Conservation (phyloP, 2,113 vertebrate genomes). For the Anser brachyrhynchus region DNA sequence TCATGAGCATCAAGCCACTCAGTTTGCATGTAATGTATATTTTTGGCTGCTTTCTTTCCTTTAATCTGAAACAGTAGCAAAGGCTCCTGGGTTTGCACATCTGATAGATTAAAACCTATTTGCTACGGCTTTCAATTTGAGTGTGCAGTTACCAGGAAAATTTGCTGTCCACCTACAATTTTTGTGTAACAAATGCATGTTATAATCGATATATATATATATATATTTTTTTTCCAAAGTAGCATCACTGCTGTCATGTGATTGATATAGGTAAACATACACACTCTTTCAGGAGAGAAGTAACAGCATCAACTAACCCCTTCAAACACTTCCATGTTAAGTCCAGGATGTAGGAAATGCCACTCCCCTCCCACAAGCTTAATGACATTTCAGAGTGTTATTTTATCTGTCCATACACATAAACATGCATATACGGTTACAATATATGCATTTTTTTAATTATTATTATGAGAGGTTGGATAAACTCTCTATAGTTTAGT, state of each 20-base stretch:
- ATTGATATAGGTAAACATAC: background rate
- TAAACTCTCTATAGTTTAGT: background rate
- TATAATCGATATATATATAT: background rate
- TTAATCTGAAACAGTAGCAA: background rate
- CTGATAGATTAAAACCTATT: slow-evolving; percentile 5
- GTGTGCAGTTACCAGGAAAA: background rate
- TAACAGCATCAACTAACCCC: background rate
- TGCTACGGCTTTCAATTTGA: background rate
- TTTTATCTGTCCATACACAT: background rate
- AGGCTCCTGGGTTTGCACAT: background rate
- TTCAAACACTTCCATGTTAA: background rate
- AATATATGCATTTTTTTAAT: background rate
- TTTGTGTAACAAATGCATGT: background rate
- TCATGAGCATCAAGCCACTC: background rate
- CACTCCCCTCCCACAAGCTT: background rate
- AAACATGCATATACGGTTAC: background rate
- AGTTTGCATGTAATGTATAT: background rate
- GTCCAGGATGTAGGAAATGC: background rate
- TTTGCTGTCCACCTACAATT: background rate
- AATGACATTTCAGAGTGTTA: background rate
- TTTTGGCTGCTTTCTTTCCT: background rate
- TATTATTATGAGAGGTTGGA: background rate
- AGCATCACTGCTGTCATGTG: background rate
- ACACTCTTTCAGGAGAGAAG: background rate
- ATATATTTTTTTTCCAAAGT: background rate